Evolutionary conservation across 2,888 invertebrate genomes (phyloP).

Genomic region (Geophilus truncorum): DNA sequence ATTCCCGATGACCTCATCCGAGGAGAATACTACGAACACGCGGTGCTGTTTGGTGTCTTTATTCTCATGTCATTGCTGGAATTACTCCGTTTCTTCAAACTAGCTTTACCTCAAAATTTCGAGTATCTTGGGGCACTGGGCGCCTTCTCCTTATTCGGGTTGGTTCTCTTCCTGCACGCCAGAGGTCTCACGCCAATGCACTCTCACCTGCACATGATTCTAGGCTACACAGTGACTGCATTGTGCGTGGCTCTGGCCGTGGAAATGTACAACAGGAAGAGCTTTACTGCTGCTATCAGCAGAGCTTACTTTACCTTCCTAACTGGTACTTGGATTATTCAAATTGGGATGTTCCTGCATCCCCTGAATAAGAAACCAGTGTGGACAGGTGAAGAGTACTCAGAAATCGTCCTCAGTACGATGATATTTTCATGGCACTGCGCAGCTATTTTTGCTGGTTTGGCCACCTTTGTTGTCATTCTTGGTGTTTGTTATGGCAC

Average conservation of each 20-base stretch:
- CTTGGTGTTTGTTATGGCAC: not conserved
- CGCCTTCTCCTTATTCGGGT: not conserved
- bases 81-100: not conserved
- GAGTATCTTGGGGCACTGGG: not conserved
- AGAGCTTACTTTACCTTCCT: not conserved
- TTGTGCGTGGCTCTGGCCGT: not conserved
- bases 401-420: not conserved
- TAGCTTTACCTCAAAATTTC: not conserved
- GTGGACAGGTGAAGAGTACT: not conserved
- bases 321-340: not conserved
- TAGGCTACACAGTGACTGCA: not conserved
- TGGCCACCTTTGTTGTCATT: not conserved
- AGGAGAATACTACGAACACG: not conserved
- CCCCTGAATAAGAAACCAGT: not conserved
- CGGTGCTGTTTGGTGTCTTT: not conserved
- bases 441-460: not conserved
- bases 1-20: not conserved
- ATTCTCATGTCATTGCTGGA: not conserved
- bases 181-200: not conserved
- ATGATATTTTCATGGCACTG: not conserved
- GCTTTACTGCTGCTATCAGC: not conserved
- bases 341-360: not conserved
- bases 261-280: not conserved
- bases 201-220: not conserved
- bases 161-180: not conserved